phyloP scores from a whole-genome alignment of 2,113 vertebrate species.

The Amblyornis subalaris region DNA sequence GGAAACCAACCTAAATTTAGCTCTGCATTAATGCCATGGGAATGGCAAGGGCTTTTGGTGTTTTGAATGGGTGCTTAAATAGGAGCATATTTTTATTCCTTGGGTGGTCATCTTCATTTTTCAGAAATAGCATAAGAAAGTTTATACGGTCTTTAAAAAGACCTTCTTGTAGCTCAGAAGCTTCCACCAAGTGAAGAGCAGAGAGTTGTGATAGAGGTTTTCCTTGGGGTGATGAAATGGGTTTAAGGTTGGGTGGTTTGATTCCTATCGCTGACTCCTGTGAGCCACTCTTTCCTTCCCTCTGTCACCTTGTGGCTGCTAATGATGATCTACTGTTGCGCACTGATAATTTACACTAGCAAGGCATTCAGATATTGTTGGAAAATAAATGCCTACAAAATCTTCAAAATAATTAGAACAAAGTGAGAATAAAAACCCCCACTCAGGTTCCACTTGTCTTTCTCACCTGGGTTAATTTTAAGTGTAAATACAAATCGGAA shows the following conservation, averaged over 20 bases:
- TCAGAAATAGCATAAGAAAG: neutral
- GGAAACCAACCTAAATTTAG: neutral
- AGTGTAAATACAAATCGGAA: neutral
- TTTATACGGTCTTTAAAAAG: neutral
- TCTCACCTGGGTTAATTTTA: neutral
- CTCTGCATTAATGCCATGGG: neutral
- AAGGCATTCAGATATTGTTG: neutral
- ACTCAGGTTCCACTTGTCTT: neutral
- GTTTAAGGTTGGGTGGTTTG: neutral
- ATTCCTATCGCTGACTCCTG: neutral
- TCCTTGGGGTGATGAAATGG: neutral
- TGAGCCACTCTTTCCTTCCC: neutral
- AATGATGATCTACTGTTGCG: neutral
- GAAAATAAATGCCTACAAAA: neutral
- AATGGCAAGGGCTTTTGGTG: neutral
- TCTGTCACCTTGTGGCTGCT: neutral
- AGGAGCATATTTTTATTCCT: neutral
- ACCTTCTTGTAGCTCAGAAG: neutral
- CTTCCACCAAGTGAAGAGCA: neutral
- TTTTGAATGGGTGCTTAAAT: neutral
- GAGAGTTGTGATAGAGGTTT: neutral
- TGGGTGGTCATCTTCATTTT: neutral
- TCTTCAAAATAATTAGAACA: neutral
- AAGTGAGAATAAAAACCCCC: neutral
- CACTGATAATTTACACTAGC: neutral